Evolutionary conservation across 2,113 vertebrate species (phyloP).

Genomic region (Pandion haliaetus): DNA sequence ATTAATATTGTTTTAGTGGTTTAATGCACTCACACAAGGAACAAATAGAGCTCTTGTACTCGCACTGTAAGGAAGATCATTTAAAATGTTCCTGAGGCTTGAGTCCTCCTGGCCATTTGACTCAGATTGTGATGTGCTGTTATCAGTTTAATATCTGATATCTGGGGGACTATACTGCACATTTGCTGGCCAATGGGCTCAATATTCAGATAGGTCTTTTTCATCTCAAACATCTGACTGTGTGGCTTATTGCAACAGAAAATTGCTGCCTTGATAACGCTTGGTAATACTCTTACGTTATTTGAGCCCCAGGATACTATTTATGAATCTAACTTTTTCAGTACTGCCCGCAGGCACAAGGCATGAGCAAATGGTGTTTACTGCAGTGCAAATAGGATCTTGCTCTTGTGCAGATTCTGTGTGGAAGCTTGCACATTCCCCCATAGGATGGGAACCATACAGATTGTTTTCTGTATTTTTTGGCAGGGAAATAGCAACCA

Average conservation of each 20-base stretch:
- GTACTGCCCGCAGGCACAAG: constrained; percentile 53
- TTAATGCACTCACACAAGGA: neutral
- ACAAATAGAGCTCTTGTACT: neutral
- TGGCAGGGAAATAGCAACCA: neutral
- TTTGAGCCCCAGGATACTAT: constrained; percentile 55
- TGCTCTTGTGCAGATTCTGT: constrained; percentile 37
- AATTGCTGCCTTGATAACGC: constrained; percentile 53
- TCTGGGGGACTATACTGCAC: neutral
- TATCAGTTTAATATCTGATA: constrained; percentile 33
- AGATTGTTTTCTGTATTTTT: neutral
- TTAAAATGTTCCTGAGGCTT: constrained; percentile 16
- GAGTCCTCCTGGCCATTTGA: constrained; percentile 17
- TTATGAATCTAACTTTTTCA: constrained; percentile 44
- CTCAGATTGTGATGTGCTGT: neutral
- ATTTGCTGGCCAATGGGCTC: constrained; percentile 23
- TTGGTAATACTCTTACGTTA: constrained; percentile 55
- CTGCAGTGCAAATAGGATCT: constrained; percentile 66
- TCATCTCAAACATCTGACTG: neutral
- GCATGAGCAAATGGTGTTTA: constrained; percentile 55
- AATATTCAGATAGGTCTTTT: constrained; percentile 25
- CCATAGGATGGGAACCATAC: constrained; percentile 40
- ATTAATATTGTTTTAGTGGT: constrained; percentile 27
- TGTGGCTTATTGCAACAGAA: constrained; percentile 23
- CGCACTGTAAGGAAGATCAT: neutral
- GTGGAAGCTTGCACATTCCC: constrained; percentile 38